Evolutionary conservation across 2,888 invertebrate species (phyloP).

Genomic region (Apodemia zela): DNA sequence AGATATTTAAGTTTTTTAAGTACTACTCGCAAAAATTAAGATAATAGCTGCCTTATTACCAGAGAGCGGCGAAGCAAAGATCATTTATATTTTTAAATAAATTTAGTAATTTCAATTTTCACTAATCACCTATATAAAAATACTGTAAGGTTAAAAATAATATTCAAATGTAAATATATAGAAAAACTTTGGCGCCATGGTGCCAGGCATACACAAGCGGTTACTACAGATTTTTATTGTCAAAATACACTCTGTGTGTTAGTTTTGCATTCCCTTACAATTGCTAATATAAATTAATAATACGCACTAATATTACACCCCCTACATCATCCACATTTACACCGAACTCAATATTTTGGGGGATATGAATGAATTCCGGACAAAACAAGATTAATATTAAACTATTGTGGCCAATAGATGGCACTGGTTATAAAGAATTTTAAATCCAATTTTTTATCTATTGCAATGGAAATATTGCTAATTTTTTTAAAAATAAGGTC

Average conservation of each 20-base stretch:
- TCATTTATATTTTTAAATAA: background rate
- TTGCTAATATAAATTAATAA: slow-evolving; percentile 43
- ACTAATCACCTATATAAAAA: too few species aligned
- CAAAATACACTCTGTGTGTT: slow-evolving; percentile 67
- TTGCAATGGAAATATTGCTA: background rate
- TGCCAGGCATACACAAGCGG: slow-evolving; percentile 53
- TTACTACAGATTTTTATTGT: slow-evolving; percentile 69
- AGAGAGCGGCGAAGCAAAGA: slow-evolving; percentile 1
- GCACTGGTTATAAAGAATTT: too few species aligned
- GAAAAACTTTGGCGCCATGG: slow-evolving; percentile 17
- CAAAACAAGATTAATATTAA: too few species aligned
- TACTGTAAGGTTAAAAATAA: too few species aligned
- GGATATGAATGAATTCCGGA: background rate
- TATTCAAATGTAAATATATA: background rate
- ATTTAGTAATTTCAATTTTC: too few species aligned
- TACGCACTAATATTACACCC: slow-evolving; percentile 25
- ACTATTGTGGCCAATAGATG: too few species aligned
- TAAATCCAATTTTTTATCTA: background rate
- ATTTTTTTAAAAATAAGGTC: background rate
- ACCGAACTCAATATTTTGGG: slow-evolving; percentile 20
- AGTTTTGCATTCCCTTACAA: slow-evolving; percentile 66
- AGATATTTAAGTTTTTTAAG: too few species aligned
- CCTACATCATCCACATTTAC: slow-evolving; percentile 19
- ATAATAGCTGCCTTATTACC: background rate
- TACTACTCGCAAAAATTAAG: background rate